Percentiles rank a stretch among this genome's conserved stretches.
Evolutionary conservation across 1,140 invertebrate genomes (phyloP).

Genomic region (Macrostomum lignano): DNA sequence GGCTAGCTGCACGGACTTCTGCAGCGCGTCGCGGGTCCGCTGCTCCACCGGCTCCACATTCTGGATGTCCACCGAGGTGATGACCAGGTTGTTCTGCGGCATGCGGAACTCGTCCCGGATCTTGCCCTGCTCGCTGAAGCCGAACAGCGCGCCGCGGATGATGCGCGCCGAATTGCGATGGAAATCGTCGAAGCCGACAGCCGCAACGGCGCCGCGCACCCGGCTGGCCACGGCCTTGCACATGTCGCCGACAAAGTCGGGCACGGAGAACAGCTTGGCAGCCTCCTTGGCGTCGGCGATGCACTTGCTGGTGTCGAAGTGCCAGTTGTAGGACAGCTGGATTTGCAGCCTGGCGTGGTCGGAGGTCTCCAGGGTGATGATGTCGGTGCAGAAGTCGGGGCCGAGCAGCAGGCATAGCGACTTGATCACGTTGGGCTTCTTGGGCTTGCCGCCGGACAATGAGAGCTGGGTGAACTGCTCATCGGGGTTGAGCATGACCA

Average conservation of each 20-base stretch:
- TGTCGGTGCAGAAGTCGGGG: slow-evolving; percentile 32
- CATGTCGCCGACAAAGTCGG: slow-evolving; percentile 32
- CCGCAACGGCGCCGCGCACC: slow-evolving; percentile 30
- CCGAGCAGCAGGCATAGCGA: slow-evolving; percentile 30
- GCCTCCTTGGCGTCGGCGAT: slow-evolving; percentile 13
- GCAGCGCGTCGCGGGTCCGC: slow-evolving; percentile 30
- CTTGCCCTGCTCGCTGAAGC: slow-evolving; percentile 28
- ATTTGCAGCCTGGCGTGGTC: slow-evolving; percentile 31
- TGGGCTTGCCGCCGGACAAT: slow-evolving; percentile 31
- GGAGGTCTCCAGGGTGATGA: slow-evolving; percentile 31
- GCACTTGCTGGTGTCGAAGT: slow-evolving; percentile 7
- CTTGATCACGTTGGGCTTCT: slow-evolving; percentile 30
- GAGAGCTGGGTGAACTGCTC: slow-evolving; percentile 32
- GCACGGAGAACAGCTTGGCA: slow-evolving; percentile 30
- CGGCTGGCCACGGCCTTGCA: slow-evolving; percentile 32
- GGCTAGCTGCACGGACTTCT: slow-evolving; percentile 32
- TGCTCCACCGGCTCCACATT: slow-evolving; percentile 33
- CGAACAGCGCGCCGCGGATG: slow-evolving; percentile 31
- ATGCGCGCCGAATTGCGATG: slow-evolving; percentile 33
- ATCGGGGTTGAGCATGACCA: slow-evolving; percentile 33
- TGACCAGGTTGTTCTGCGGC: slow-evolving; percentile 28
- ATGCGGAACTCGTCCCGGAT: slow-evolving; percentile 25
- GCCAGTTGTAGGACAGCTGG: slow-evolving; percentile 32
- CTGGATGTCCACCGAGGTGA: slow-evolving; percentile 32
- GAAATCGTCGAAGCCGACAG: slow-evolving; percentile 31